Evolutionary conservation across 2,888 invertebrate species (phyloP).

Genomic region (Frankliniella fusca): DNA sequence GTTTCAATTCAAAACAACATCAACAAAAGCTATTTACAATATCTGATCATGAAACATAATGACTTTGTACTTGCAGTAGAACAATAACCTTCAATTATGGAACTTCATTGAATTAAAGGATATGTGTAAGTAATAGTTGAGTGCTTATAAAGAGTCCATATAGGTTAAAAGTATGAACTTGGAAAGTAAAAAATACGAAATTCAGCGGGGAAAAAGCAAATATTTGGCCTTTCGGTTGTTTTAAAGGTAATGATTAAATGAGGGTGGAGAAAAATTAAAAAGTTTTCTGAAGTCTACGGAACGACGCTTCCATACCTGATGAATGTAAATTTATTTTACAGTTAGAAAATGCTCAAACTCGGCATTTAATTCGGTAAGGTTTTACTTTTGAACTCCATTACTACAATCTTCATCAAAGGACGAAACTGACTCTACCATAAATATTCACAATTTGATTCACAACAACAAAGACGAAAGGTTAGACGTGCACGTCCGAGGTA

Average conservation of each 20-base stretch:
- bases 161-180: neutral
- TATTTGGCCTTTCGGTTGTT: neutral
- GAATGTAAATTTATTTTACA: neutral
- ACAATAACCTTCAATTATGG: no score
- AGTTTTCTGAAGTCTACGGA: neutral
- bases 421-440: no score
- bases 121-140: no score
- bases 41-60: neutral
- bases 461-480: slow-evolving; percentile 15
- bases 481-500: slow-evolving; percentile 8
- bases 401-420: no score
- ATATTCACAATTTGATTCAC: neutral
- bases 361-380: neutral
- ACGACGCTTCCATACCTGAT: slow-evolving; percentile 15
- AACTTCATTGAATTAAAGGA: no score
- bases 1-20: neutral
- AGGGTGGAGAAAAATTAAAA: neutral
- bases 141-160: neutral
- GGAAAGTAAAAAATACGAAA: no score
- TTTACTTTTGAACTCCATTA: no score
- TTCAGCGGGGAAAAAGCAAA: neutral
- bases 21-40: neutral
- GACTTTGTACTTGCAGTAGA: neutral
- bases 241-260: neutral
- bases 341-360: neutral